These are phyloP conservation scores for Dynastes maya DNA, from an alignment of 2,888 invertebrate genomes.

Conservation along the genomic window DNA sequence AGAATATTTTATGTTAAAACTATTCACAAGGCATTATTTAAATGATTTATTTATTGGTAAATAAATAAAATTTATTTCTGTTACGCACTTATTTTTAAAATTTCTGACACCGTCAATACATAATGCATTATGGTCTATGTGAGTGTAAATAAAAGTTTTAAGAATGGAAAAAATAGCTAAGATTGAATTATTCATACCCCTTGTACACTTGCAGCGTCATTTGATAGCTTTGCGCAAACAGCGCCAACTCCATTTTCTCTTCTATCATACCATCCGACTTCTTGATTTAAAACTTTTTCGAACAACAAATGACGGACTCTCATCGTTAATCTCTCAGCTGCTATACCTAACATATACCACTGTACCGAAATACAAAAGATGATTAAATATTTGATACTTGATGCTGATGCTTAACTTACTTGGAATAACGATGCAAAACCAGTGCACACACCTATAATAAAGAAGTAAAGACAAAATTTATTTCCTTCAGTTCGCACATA, in stretches of 20 bases:
- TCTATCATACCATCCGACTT: conserved; percentile 84
- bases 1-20: too few species aligned
- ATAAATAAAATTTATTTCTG: too few species aligned
- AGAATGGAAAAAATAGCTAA: background rate
- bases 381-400: background rate
- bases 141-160: too few species aligned
- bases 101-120: too few species aligned
- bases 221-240: conserved; percentile 81
- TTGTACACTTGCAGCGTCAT: conserved; percentile 85
- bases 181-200: conserved; percentile 75
- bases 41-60: too few species aligned
- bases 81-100: too few species aligned
- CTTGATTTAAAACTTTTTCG: conserved; percentile 80
- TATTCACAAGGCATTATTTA: too few species aligned
- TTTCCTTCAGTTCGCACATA: conserved; percentile 75
- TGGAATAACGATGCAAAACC: conserved; percentile 79
- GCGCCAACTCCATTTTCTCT: conserved; percentile 83
- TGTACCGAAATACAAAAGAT: conserved; percentile 1
- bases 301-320: conserved; percentile 80
- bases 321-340: conserved; percentile 86
- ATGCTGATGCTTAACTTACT: conserved; percentile 67
- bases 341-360: conserved; percentile 62
- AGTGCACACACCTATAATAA: conserved; percentile 77
- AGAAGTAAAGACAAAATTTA: conserved; percentile 77
- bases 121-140: too few species aligned